Base-by-base conservation (phyloP, 2,113 vertebrate genomes). In the Orthonyx spaldingii region DNA sequence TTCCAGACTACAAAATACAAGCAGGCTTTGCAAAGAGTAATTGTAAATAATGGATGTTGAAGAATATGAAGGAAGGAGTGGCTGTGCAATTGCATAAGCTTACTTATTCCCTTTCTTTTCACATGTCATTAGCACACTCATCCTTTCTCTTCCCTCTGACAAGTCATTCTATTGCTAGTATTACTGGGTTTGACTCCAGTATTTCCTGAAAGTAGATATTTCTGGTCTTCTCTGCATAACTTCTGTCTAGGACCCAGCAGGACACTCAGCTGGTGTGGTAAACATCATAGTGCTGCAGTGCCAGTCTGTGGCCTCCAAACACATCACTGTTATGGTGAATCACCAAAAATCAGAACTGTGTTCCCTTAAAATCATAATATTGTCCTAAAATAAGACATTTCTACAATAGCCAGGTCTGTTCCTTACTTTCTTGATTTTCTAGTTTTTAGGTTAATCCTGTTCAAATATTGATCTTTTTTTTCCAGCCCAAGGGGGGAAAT, bases 301-400 rank as follows among this genome's bases (percentile, higher is more conserved):
- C 1, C 39, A 59, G 30, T 33, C n/a, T 19, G 28, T 35, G 28
- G 15, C 33, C 22, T 84, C 59, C 59, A 82, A 75, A 70, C 5
- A 24, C 1, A 16, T 4, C 10, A 8, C 1, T 74, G 7, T 28
- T 79, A 39, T 4, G 15, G 14, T 2, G 1, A 81, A 55, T n/a
- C 42, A 47, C 14, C 0, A 2, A 56, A 93, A 94, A 46, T 61
- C 46, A 57, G 13, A 69, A 52, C 8, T 32, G 1, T 4, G 7
- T 37, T 78, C 32, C 19, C 35, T 79, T 35, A 71, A 76, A 88
- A 63, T 56, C 4, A 21, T 52, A 41, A 52, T 21, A 8, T 1
- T 83, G 13, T 47, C 42, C 13, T 76, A 39, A 86, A 85, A 53
- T 30, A 76, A 50, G 3, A 1, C 3, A 86, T 60, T 87, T 87